phyloP scores from a whole-genome alignment of 2,797 vertebrate genomes.

The Ataeniobius toweri region DNA sequence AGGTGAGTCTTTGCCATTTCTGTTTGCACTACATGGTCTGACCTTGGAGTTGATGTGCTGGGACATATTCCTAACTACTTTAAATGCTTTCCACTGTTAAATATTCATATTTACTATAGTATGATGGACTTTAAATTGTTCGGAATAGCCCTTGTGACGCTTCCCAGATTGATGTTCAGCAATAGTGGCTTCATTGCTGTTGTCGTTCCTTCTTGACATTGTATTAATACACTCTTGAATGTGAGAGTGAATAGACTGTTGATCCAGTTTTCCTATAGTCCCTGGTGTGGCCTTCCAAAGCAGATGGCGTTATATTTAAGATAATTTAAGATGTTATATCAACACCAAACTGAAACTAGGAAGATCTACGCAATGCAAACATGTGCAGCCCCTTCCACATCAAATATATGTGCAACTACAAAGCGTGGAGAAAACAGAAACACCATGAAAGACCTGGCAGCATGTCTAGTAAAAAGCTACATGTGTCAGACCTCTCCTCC shows the following conservation, averaged over 20 bases:
- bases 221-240: neutral
- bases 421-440: conserved; percentile 60
- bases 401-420: conserved; percentile 59
- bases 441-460: conserved; percentile 75
- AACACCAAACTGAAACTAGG: conserved; percentile 13
- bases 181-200: neutral
- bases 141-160: neutral
- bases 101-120: neutral
- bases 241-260: neutral
- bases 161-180: neutral
- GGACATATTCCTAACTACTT: neutral
- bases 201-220: neutral
- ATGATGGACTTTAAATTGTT: neutral
- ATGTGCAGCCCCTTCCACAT: conserved; percentile 35
- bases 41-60: neutral
- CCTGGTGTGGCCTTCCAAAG: neutral
- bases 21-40: neutral
- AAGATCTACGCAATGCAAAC: conserved; percentile 41
- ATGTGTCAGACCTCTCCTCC: conserved; percentile 75
- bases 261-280: neutral
- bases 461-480: conserved; percentile 68
- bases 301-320: neutral
- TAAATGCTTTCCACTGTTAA: neutral
- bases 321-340: neutral
- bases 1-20: neutral